Percentiles rank a stretch among this genome's conserved stretches.
phyloP scores from a whole-genome alignment of 2,888 invertebrate species.

The Erynnis tages region DNA sequence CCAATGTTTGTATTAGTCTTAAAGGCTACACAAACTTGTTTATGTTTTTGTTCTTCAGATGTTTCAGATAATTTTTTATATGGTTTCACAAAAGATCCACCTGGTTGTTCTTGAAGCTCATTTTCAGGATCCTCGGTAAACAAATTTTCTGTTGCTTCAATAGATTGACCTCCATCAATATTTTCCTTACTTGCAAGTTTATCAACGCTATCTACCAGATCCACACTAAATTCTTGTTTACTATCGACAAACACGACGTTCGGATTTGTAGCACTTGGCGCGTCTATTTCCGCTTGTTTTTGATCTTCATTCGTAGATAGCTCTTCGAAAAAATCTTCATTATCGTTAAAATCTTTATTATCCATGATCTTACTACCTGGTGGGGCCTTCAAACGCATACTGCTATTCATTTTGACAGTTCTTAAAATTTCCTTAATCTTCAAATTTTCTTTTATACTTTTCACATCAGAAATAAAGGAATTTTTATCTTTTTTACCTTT shows the following conservation, averaged over 20 bases:
- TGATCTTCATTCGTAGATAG: conserved; percentile 18
- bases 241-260: conserved; percentile 39
- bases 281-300: conserved; percentile 29
- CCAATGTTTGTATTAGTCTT: too few relatives aligned
- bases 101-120: too few relatives aligned
- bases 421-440: conserved; percentile 71
- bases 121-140: too few relatives aligned
- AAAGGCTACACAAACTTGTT: too few relatives aligned
- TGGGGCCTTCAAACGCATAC: conserved; percentile 66
- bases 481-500: conserved; percentile 61
- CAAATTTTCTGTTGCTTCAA: neutral
- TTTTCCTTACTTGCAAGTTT: neutral
- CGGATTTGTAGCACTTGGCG: conserved; percentile 54
- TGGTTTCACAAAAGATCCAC: too few relatives aligned
- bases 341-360: conserved; percentile 59
- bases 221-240: conserved; percentile 30
- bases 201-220: neutral
- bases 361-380: conserved; percentile 64
- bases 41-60: too few relatives aligned
- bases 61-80: too few relatives aligned
- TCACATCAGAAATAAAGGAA: conserved; percentile 56
- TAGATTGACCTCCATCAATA: neutral
- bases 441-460: conserved; percentile 64
- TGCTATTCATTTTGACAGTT: conserved; percentile 72
- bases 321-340: conserved; percentile 52